These are phyloP conservation scores for Lepus europaeus DNA, from an alignment of 2,113 vertebrate species.

Conservation along the genomic window DNA sequence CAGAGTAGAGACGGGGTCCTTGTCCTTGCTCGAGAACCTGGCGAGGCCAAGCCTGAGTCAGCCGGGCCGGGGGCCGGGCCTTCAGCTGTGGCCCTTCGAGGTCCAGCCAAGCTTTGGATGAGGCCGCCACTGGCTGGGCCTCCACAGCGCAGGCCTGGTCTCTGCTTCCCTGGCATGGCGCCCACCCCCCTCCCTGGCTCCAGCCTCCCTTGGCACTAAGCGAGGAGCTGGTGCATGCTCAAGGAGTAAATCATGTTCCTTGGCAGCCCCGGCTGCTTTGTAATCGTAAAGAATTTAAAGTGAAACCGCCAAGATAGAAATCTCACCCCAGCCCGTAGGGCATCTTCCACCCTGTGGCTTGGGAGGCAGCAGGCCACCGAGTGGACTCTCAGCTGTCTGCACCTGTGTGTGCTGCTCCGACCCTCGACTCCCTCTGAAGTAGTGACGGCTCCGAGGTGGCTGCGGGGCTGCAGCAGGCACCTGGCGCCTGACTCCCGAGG, in stretches of 20 bases:
- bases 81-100: neutral
- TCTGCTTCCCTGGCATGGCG: conserved; percentile 57
- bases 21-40: neutral
- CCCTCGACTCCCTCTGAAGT: neutral
- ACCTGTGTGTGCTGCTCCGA: conserved; percentile 17
- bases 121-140: neutral
- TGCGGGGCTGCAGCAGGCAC: neutral
- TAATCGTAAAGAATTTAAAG: conserved; percentile 86
- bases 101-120: conserved; percentile 36
- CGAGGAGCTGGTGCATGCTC: conserved; percentile 79
- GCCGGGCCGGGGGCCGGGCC: neutral
- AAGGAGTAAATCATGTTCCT: conserved; percentile 84
- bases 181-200: conserved; percentile 76
- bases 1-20: neutral
- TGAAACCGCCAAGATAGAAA: conserved; percentile 81
- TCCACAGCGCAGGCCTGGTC: conserved; percentile 54
- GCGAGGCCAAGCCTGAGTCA: neutral
- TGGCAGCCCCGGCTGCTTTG: conserved; percentile 80
- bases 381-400: conserved; percentile 4
- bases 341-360: conserved; percentile 64
- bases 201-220: conserved; percentile 77
- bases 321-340: conserved; percentile 61
- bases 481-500: neutral
- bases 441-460: neutral
- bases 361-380: neutral